Percentiles rank a stretch among this genome's conserved stretches.
These are phyloP conservation scores for Pristionchus mayeri DNA, from an alignment of 2,888 invertebrate genomes.

Conservation along the genomic window DNA sequence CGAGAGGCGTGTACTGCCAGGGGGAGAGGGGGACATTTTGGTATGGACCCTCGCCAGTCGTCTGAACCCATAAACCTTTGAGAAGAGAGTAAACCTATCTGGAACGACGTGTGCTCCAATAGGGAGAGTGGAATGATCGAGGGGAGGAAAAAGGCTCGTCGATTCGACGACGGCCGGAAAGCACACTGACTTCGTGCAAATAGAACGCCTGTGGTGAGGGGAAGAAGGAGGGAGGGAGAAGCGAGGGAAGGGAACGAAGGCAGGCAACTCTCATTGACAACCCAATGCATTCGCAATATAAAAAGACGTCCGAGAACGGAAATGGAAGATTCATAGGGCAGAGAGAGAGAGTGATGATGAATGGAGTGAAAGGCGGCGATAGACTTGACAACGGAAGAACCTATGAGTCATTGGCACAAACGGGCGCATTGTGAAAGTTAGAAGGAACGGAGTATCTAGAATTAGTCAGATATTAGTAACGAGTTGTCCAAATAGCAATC, in stretches of 20 bases:
- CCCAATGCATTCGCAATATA: constrained; percentile 12
- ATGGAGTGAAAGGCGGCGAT: too few relatives aligned
- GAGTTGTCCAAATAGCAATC: too few relatives aligned
- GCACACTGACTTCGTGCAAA: constrained; percentile 25
- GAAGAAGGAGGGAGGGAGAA: not conserved
- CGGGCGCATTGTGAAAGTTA: constrained; percentile 12
- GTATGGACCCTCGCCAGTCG: too few relatives aligned
- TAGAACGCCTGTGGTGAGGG: constrained; percentile 12
- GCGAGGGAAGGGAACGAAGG: not conserved
- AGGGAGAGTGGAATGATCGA: not conserved
- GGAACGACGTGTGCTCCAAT: not conserved
- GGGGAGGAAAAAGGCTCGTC: not conserved
- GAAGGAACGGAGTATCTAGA: not conserved
- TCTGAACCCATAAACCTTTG: not conserved
- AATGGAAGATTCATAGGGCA: not conserved
- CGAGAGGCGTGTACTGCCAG: too few relatives aligned
- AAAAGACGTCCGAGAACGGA: not conserved
- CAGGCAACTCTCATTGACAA: not conserved
- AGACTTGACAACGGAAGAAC: constrained; percentile 1
- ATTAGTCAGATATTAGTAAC: too few relatives aligned
- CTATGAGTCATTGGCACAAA: constrained; percentile 31
- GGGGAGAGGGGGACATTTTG: too few relatives aligned
- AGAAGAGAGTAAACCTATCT: not conserved
- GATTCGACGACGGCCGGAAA: not conserved
- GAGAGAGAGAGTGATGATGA: not conserved